Percentiles rank a stretch among this genome's conserved stretches.
Conservation (phyloP, 2,888 invertebrate genomes). For the Cephus spinipes region DNA sequence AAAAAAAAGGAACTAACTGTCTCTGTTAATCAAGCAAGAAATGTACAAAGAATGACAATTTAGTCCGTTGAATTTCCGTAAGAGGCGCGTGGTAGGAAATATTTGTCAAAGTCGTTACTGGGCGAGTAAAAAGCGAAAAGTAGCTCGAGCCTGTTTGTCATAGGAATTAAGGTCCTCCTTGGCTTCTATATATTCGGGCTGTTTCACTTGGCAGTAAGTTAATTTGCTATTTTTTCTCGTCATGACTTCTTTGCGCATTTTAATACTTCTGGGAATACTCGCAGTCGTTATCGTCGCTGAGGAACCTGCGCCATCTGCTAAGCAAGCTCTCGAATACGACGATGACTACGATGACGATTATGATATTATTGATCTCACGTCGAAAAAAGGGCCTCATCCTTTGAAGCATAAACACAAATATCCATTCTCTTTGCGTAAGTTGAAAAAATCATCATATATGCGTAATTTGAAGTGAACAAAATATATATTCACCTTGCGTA, state of each 20-base stretch:
- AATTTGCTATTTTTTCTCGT: not conserved
- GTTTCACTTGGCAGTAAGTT: not conserved
- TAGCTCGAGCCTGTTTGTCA: conserved; percentile 43
- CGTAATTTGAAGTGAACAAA: too few relatives aligned
- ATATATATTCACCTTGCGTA: too few relatives aligned
- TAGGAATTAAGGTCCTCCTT: conserved; percentile 33
- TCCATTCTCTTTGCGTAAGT: not conserved
- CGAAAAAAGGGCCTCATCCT: conserved; percentile 5
- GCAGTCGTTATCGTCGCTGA: not conserved
- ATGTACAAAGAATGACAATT: not conserved
- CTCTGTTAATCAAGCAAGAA: not conserved
- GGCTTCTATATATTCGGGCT: not conserved
- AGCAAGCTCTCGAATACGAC: not conserved
- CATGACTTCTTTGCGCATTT: not conserved
- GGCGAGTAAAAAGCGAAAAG: conserved; percentile 34
- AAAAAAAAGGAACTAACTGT: not conserved
- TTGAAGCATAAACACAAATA: conserved; percentile 1
- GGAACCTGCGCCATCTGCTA: not conserved
- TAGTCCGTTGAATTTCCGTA: not conserved
- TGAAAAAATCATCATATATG: not conserved
- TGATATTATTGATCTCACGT: not conserved
- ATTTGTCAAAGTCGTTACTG: not conserved
- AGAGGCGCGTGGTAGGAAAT: not conserved
- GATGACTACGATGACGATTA: not conserved
- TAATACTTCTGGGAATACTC: not conserved